A percentile compares a stretch with the other conserved stretches of the same genome.
Evolutionary conservation across 2,888 invertebrate species (phyloP).

Genomic region (Eupelmus urozonus): DNA sequence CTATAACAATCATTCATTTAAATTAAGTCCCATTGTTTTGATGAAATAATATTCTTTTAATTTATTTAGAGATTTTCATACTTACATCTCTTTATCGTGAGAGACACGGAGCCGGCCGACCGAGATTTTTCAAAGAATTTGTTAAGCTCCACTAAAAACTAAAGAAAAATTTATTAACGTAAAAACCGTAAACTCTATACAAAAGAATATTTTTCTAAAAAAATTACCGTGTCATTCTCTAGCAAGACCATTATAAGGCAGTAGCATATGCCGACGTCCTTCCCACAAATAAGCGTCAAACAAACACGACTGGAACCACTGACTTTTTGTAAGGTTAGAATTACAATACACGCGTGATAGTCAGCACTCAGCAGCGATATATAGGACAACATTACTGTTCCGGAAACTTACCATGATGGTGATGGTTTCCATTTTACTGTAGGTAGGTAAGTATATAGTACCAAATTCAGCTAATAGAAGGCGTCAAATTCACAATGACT

Average conservation of each 20-base stretch:
- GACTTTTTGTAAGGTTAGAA: conserved; percentile 58
- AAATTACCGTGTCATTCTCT: conserved; percentile 83
- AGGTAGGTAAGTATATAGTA: no score
- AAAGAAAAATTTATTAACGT: conserved; percentile 74
- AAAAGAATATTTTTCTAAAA: conserved; percentile 38
- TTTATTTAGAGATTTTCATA: conserved; percentile 64
- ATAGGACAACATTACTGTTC: no score
- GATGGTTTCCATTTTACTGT: no score
- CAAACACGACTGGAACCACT: conserved; percentile 58
- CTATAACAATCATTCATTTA: conserved; percentile 75
- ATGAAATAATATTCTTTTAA: background rate
- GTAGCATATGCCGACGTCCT: conserved; percentile 69
- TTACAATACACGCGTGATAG: conserved; percentile 4
- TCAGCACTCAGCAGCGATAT: no score
- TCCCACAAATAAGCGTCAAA: no score
- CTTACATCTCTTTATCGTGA: conserved; percentile 97
- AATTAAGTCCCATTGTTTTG: conserved; percentile 7
- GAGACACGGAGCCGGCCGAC: conserved; percentile 86
- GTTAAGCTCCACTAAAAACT: conserved; percentile 91
- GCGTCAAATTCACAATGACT: no score
- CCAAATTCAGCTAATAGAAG: no score
- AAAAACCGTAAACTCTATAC: background rate
- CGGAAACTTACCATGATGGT: no score
- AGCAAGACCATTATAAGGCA: conserved; percentile 81
- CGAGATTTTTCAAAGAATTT: conserved; percentile 93